Percentiles rank a stretch among this genome's conserved stretches.
Evolutionary conservation across 2,113 vertebrate genomes (phyloP).

Genomic region (Indicator indicator): DNA sequence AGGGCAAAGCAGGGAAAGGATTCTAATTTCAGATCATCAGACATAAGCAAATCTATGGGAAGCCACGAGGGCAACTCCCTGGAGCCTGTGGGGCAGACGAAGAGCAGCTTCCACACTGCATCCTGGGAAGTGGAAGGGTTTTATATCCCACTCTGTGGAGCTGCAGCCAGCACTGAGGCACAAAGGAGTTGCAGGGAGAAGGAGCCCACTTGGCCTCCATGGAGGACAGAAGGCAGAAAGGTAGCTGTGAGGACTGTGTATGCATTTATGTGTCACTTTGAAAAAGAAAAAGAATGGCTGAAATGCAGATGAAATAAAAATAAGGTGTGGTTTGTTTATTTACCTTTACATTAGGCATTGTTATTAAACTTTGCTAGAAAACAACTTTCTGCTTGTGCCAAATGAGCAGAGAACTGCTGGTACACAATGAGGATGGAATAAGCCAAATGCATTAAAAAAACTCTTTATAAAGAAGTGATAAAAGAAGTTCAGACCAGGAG

Average conservation of each 20-base stretch:
- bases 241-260: accelerated
- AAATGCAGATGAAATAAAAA: conserved; percentile 4
- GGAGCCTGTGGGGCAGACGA: conserved; percentile 12
- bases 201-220: background rate
- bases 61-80: conserved; percentile 40
- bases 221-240: background rate
- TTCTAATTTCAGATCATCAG: conserved; percentile 61
- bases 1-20: conserved; percentile 30
- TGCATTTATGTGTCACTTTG: background rate
- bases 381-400: conserved; percentile 16
- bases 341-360: background rate
- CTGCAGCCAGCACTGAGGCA: background rate
- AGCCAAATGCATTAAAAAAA: background rate
- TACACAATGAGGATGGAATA: background rate
- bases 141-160: background rate
- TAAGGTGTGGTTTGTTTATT: background rate
- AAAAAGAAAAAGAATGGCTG: background rate
- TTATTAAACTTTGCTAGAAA: background rate
- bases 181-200: background rate
- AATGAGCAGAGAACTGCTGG: background rate
- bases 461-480: background rate
- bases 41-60: conserved; percentile 47
- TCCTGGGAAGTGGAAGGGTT: background rate
- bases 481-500: background rate
- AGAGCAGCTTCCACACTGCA: background rate